Evolutionary conservation across 2,797 vertebrate genomes (phyloP).

Genomic region (Falco naumanni): DNA sequence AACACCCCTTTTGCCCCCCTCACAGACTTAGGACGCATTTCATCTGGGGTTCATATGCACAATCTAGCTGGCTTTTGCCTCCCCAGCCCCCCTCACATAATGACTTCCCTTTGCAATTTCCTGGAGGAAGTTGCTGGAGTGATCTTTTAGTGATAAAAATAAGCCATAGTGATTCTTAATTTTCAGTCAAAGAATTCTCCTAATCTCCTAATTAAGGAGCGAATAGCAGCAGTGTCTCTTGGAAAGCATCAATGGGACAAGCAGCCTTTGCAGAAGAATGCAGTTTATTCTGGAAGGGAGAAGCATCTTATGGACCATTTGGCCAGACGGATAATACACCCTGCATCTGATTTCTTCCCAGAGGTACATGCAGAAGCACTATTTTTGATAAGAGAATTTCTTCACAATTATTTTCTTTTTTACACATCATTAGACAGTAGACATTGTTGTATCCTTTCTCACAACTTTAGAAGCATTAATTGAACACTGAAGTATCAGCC

Average conservation of each 20-base stretch:
- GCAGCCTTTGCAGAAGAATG: background rate
- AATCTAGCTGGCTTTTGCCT: conserved; percentile 33
- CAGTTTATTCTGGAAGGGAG: background rate
- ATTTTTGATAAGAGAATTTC: background rate
- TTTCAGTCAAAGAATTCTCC: conserved; percentile 69
- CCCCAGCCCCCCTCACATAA: conserved; percentile 65
- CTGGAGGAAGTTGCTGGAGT: conserved; percentile 77
- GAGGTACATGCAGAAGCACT: background rate
- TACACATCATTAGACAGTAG: background rate
- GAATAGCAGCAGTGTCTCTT: conserved; percentile 30
- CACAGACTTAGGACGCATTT: conserved; percentile 16
- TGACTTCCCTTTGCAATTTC: conserved; percentile 84
- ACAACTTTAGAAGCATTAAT: background rate
- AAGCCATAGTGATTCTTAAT: conserved; percentile 68
- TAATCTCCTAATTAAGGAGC: conserved; percentile 68
- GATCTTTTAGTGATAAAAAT: conserved; percentile 78
- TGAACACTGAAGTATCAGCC: background rate
- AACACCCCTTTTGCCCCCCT: conserved; percentile 55
- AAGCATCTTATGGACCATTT: background rate
- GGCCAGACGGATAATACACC: background rate
- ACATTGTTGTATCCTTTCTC: background rate
- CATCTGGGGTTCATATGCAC: conserved; percentile 79
- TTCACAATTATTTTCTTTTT: background rate
- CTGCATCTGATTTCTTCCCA: background rate
- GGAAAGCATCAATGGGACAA: conserved; percentile 48